Evolutionary conservation across 2,888 invertebrate genomes (phyloP).

Genomic region (Morinoia aosen): DNA sequence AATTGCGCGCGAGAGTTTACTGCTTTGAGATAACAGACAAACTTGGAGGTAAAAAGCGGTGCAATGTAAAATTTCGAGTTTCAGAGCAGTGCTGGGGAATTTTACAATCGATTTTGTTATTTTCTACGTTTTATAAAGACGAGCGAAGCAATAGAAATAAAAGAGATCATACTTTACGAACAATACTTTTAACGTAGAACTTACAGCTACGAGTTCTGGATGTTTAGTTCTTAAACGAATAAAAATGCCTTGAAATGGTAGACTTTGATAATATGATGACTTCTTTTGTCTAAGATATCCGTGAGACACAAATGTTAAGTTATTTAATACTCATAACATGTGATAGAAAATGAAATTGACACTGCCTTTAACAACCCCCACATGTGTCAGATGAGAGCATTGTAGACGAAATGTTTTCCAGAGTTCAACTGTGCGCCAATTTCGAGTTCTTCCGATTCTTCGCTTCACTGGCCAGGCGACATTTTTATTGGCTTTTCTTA

Average conservation of each 20-base stretch:
- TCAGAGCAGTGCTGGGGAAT: background rate
- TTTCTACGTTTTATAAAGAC: background rate
- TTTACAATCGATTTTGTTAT: background rate
- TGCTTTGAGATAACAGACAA: background rate
- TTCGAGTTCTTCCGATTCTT: background rate
- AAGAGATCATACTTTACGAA: too few species aligned
- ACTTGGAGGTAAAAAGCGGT: background rate
- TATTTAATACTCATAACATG: background rate
- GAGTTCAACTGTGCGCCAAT: background rate
- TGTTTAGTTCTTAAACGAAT: background rate
- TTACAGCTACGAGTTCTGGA: too few species aligned
- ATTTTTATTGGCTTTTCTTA: background rate
- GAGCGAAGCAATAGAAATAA: too few species aligned
- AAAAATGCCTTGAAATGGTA: background rate
- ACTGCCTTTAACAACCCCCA: background rate
- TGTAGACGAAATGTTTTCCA: background rate
- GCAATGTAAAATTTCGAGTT: background rate
- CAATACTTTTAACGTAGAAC: too few species aligned
- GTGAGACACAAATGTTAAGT: background rate
- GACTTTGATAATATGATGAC: background rate
- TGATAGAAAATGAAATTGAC: background rate
- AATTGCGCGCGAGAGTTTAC: background rate
- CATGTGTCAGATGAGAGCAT: background rate
- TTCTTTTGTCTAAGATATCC: background rate
- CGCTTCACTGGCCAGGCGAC: background rate